Base-by-base conservation (phyloP, 2,113 vertebrate genomes). In the Patagioenas fasciata region DNA sequence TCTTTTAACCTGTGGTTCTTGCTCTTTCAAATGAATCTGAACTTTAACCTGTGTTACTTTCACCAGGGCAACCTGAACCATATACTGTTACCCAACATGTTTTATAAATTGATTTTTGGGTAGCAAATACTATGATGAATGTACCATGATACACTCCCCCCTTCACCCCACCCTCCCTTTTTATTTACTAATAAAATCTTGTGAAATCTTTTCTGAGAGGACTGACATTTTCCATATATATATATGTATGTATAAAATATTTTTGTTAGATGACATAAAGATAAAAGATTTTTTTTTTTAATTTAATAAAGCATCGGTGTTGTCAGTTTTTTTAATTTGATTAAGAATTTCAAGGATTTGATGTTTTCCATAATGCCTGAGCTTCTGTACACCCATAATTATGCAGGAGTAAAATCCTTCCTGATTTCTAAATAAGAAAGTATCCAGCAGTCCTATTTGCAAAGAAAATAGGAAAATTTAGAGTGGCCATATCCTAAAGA, bases 51-150 rank as follows among this genome's bases (percentile, higher is more conserved):
- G 26, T 40, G 29, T 25, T 74, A 53, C 18, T 85, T 15, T 51
- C 75, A 61, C 44, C 3, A 47, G 44, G 4, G 53, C 24, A 4
- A 50, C 50, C 67, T 91, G 56, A 74, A 11, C 40, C 80, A 40
- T 28, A 42, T 80, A 70, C 47, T 60, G 31, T 80, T 83, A 51
- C 29, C 6, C 42, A 58, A 23, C 6, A 56, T 5, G 29, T 26
- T 92, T 67, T 53, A 84, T 32, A 66, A 66, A 84, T 66, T 67
- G 21, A 74, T 58, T 91, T 96, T 70, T 50, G 38, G 19, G 48
- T n/a, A 34, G 56, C 56, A 96, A 96, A 90, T 53, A 31, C 47
- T 42, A 10, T 44, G 51, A 66, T 88, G 74, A 88, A 54, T 70
- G 42, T 66, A 85, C 62, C 38, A 6, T 29, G 40, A 42, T 67